Conservation (phyloP, 2,113 vertebrate species). For the Oncorhynchus nerka region DNA sequence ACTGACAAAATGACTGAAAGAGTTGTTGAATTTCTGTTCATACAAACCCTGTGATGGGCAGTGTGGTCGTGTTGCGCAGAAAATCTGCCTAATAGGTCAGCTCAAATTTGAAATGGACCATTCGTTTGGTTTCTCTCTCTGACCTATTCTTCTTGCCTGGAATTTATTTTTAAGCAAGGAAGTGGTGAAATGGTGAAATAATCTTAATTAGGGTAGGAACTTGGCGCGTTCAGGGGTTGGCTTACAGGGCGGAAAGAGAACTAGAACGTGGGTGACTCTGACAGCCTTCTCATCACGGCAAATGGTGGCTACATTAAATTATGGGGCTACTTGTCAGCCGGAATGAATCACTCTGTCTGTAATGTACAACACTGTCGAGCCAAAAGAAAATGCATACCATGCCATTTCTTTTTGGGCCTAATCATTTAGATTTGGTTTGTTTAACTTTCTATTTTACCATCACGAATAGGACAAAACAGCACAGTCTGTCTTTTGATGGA, state of each 20-base stretch:
- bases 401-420: background rate
- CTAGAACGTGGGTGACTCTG: conserved; percentile 50
- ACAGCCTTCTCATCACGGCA: conserved; percentile 42
- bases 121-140: background rate
- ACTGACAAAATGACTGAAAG: background rate
- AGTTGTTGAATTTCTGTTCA: background rate
- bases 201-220: conserved; percentile 57
- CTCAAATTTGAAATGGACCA: no score
- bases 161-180: conserved; percentile 44
- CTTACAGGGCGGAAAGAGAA: conserved; percentile 39
- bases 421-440: background rate
- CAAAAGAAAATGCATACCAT: conserved; percentile 29
- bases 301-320: conserved; percentile 57
- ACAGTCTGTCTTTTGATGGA: no score
- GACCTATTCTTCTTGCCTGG: conserved; percentile 22
- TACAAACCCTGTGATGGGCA: conserved; percentile 11
- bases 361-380: conserved; percentile 49
- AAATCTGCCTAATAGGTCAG: no score
- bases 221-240: background rate
- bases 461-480: no score
- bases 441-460: no score
- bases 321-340: conserved; percentile 54
- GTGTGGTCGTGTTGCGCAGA: background rate
- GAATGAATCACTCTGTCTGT: conserved; percentile 57
- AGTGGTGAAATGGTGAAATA: conserved; percentile 39